Percentiles rank a stretch among this genome's conserved stretches.
Evolutionary conservation across 1,140 invertebrate genomes (phyloP).

Genomic region (Drosophila grimshawi): DNA sequence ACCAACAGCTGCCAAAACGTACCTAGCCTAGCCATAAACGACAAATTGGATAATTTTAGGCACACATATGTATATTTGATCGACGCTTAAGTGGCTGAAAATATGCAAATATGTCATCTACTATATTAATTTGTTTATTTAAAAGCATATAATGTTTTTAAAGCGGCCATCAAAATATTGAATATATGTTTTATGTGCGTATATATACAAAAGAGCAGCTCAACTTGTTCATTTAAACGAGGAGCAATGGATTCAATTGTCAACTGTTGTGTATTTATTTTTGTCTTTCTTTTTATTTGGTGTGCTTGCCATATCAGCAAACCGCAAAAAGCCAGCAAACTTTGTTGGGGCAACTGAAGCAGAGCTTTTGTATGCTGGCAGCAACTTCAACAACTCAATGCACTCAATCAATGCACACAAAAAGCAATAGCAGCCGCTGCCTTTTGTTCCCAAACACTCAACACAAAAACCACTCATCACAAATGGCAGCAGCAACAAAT

Average conservation of each 20-base stretch:
- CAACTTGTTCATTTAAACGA: slow-evolving; percentile 60
- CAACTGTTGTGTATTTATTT: slow-evolving; percentile 48
- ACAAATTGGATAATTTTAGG: slow-evolving; percentile 10
- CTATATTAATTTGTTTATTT: too few relatives aligned
- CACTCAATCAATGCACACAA: slow-evolving; percentile 80
- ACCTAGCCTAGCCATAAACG: background rate
- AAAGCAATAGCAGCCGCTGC: slow-evolving; percentile 44
- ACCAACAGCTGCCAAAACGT: background rate
- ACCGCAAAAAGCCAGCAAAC: slow-evolving; percentile 75
- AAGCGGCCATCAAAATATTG: too few relatives aligned
- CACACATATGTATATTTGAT: background rate
- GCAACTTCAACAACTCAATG: slow-evolving; percentile 80
- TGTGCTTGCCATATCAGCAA: slow-evolving; percentile 66
- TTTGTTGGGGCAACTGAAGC: slow-evolving; percentile 38
- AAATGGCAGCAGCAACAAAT: slow-evolving; percentile 36
- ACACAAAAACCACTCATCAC: slow-evolving; percentile 71
- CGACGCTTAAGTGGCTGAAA: too few relatives aligned
- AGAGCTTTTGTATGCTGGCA: slow-evolving; percentile 32
- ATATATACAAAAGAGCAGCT: slow-evolving; percentile 10
- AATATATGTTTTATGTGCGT: too few relatives aligned
- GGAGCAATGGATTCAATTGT: slow-evolving; percentile 64
- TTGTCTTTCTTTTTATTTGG: slow-evolving; percentile 28
- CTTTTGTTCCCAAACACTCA: slow-evolving; percentile 77
- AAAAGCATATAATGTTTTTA: too few relatives aligned
- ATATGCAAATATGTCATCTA: too few relatives aligned